Evolutionary conservation across 1,140 invertebrate genomes (phyloP), one percentile per base, ranked within the genome.

Genomic region (Ctenoplectra terminalis): DNA sequence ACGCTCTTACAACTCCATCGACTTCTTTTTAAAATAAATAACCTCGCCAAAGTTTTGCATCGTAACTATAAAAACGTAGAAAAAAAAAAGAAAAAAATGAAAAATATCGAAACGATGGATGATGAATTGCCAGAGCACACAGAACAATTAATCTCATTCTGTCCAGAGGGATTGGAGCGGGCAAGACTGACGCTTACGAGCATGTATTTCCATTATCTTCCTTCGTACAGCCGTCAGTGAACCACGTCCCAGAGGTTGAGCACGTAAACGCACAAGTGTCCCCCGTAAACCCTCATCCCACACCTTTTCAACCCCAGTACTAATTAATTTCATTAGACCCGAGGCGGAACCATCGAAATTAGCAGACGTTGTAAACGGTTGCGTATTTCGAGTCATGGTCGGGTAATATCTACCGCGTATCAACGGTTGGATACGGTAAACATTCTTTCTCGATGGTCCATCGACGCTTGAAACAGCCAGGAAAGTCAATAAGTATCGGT

Each of bases 401-500:
- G 43, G 4, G 7, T 52, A 64, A 66, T 75, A 64, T 71, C 23
- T 20, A 3, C 15, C 2, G 15, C 34, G 15, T 61, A 48, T 17
- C 29, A 1, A 3, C 6, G 17, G 23, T 31, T 9, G 40, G 1
- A 29, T 9, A 9, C 8, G n/a, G n/a, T n/a, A n/a, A 50, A 17
- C 60, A 20, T 52, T 26, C 40, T 75, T 76, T 63, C 48, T 50
- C 56, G 15, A 61, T 23, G 71, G 9, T 46, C 43, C n/a, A 20
- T 6, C n/a, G n/a, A 20, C 54, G 37, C 31, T 29, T 17, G 15
- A 50, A 7, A 5, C 43, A 4, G 15, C 9, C 60, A 46, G 29
- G 9, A 23, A 15, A 76, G 37, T 67, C 61, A 54, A 76, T 67
- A 76, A 76, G 74, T 67, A 56, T 76, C 63, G 61, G 48, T 43